Evolutionary conservation across 2,888 invertebrate species (phyloP), one percentile per base, ranked within the genome.

Genomic region (Troides aeacus): DNA sequence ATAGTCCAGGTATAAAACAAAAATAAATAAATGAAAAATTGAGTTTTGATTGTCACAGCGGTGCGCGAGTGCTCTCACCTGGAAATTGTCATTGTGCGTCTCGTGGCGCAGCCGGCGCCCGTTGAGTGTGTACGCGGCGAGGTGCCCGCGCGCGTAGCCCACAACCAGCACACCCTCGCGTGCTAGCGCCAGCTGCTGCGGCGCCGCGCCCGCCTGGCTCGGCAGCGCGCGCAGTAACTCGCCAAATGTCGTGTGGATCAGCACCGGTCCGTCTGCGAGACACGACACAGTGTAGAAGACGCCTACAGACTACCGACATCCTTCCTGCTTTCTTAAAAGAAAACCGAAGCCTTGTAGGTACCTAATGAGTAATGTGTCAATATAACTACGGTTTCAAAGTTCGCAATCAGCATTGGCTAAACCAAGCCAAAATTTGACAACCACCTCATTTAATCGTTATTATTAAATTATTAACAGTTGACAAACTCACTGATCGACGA

Each of bases 191-290:
- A 99, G 96, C 84, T 98, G 96, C 84, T 97, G 96, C 53, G 96
- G 99, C 64, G 95, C 95, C 53, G 93, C 89, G 81, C 96, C 96
- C 61, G 83, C 85, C 78, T 93, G 94, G 3, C 97, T 97, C 96
- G 95, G 76, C 91, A n/a, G 98, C 97, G 77, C 99, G 94, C 76
- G 95, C 73, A 99, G 93, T 63, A 99, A 93, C 89, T 99, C 99
- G 62, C 99, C 99, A 88, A 98, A 97, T 23, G 99, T 98, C 71
- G 99, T 99, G 92, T 99, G 99, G 71, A 99, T 97, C 74, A 99
- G 94, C 59, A 99, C 98, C 0, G 99, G 98, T 0, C 99, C 99
- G 92, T 96, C 99, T 98, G 87, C 0, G 46, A 21, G 21, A n/a
- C 15, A n/a, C 15, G 15, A 58, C 30, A 60, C 18, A 10, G 61